These are phyloP conservation scores for Ondatra zibethicus DNA, from an alignment of 2,113 vertebrate species.

Conservation along the genomic window DNA sequence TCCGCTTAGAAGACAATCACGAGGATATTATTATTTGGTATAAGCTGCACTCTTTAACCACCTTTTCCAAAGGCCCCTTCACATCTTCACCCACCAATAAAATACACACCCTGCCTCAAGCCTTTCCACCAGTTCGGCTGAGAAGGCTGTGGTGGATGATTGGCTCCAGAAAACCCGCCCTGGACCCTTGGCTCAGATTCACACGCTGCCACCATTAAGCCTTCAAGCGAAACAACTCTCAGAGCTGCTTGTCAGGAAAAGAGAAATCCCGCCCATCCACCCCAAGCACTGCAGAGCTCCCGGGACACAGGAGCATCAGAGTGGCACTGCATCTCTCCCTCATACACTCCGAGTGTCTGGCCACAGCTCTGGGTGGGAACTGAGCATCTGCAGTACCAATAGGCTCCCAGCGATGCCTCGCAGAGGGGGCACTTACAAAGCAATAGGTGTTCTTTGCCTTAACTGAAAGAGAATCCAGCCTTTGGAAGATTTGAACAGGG, in stretches of 20 bases:
- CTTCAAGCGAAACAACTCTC: not conserved
- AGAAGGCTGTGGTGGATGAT: not conserved
- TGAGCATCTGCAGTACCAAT: not conserved
- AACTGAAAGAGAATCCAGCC: not conserved
- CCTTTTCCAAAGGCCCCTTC: not conserved
- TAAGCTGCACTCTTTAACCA: not conserved
- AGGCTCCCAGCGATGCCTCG: not conserved
- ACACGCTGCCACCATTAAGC: not conserved
- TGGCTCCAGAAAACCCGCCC: not conserved
- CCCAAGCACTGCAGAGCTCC: not conserved
- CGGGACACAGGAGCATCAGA: not conserved
- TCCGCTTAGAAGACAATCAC: not conserved
- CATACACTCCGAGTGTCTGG: not conserved
- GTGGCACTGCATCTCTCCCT: rapidly evolving
- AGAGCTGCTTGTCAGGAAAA: not conserved
- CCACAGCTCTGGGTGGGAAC: not conserved
- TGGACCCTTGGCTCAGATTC: not conserved
- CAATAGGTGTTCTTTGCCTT: not conserved
- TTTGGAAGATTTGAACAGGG: not conserved
- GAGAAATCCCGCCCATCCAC: not conserved
- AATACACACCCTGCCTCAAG: not conserved
- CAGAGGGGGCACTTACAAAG: not conserved
- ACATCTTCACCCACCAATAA: not conserved
- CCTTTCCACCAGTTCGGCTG: not conserved
- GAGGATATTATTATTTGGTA: not conserved